A percentile compares a stretch with the other conserved stretches of the same genome.
phyloP scores from a whole-genome alignment of 2,888 invertebrate genomes.

The Pecten maximus region DNA sequence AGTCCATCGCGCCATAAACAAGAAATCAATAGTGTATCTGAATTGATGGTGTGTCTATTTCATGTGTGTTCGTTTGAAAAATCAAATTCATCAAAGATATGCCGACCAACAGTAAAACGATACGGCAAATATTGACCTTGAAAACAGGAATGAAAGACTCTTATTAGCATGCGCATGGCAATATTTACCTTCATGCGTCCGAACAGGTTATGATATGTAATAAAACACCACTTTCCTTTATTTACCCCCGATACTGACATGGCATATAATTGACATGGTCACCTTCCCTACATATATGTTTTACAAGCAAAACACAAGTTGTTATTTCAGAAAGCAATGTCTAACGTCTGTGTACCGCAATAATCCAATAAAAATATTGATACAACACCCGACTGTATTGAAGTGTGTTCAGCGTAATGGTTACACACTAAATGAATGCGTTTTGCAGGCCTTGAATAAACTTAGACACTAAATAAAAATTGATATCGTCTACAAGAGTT shows the following conservation, averaged over 20 bases:
- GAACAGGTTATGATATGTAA: background rate
- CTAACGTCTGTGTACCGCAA: background rate
- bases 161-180: background rate
- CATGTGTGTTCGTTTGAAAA: background rate
- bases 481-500: too few species aligned
- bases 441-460: too few species aligned
- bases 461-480: too few species aligned
- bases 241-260: background rate
- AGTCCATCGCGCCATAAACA: background rate
- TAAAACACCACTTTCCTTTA: background rate
- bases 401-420: background rate
- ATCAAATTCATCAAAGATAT: background rate
- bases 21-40: background rate
- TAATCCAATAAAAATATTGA: background rate
- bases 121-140: background rate
- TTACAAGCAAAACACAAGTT: background rate
- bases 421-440: background rate
- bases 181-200: background rate
- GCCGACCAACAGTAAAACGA: background rate
- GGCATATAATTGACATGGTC: background rate
- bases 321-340: conserved; percentile 11
- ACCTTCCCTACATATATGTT: too few species aligned
- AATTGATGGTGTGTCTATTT: background rate
- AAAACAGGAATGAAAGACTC: background rate
- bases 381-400: background rate